Conservation (phyloP, 2,888 invertebrate genomes). For the Oscheius sp. region DNA sequence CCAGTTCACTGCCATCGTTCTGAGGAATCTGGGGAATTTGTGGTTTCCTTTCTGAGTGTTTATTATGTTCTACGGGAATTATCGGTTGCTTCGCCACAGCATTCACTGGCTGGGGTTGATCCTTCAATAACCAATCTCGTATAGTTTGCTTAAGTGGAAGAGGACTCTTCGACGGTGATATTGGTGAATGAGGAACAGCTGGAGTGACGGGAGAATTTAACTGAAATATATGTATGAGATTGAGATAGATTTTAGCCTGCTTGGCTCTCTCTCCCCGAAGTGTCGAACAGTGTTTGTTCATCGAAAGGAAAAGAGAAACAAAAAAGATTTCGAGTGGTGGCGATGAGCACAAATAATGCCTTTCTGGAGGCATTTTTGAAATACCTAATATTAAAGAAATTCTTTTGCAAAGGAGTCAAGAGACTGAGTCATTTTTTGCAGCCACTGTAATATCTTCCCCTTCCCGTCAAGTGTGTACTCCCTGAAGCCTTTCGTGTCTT, state of each 20-base stretch:
- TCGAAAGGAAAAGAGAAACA: conserved; percentile 6
- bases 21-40: conserved; percentile 26
- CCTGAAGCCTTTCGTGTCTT: neutral
- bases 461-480: conserved; percentile 3
- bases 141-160: conserved; percentile 46
- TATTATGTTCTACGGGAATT: conserved; percentile 33
- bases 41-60: conserved; percentile 8
- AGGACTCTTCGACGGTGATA: conserved; percentile 27
- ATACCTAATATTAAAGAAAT: neutral
- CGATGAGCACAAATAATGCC: conserved; percentile 8
- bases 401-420: neutral
- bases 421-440: neutral
- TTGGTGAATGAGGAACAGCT: conserved; percentile 5
- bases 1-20: conserved; percentile 50
- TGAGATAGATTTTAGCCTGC: neutral
- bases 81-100: conserved; percentile 17
- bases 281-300: conserved; percentile 19
- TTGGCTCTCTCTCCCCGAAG: conserved; percentile 8
- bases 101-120: conserved; percentile 11
- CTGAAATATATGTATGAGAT: conserved; percentile 11
- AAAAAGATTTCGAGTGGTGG: conserved; percentile 8
- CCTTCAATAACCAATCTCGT: conserved; percentile 40
- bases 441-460: too few relatives aligned
- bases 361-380: neutral
- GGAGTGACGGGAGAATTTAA: conserved; percentile 17